Percentiles rank a stretch among this genome's conserved stretches.
These are phyloP conservation scores for Catagonus wagneri DNA, from an alignment of 2,113 vertebrate genomes.

Conservation along the genomic window DNA sequence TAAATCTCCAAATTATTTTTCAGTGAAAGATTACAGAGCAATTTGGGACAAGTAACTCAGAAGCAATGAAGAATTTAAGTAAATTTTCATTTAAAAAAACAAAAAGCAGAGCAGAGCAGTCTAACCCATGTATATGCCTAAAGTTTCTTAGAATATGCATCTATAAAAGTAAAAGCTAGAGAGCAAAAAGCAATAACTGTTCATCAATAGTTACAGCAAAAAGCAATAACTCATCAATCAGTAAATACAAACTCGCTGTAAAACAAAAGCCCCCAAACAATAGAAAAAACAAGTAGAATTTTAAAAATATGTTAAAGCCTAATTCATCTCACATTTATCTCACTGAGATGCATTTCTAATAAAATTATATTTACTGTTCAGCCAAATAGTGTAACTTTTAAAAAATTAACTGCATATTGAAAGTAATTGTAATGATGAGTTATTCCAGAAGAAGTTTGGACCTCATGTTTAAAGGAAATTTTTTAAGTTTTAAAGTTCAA, in stretches of 20 bases:
- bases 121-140: background rate
- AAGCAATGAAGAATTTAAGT: background rate
- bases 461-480: background rate
- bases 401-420: background rate
- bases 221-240: background rate
- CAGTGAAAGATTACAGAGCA: background rate
- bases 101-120: background rate
- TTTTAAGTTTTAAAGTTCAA: background rate
- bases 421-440: background rate
- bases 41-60: background rate
- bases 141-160: background rate
- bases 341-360: background rate
- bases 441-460: background rate
- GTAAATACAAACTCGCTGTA: background rate
- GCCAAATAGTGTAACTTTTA: background rate
- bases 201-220: background rate
- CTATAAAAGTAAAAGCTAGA: background rate
- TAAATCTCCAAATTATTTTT: background rate
- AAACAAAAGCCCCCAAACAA: background rate
- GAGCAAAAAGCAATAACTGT: background rate
- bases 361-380: conserved; percentile 17
- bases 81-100: background rate
- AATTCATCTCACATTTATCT: background rate
- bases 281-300: background rate
- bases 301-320: background rate